Evolutionary conservation across 2,113 vertebrate genomes (phyloP).

Genomic region (Cryptomyrus ogoouensis): DNA sequence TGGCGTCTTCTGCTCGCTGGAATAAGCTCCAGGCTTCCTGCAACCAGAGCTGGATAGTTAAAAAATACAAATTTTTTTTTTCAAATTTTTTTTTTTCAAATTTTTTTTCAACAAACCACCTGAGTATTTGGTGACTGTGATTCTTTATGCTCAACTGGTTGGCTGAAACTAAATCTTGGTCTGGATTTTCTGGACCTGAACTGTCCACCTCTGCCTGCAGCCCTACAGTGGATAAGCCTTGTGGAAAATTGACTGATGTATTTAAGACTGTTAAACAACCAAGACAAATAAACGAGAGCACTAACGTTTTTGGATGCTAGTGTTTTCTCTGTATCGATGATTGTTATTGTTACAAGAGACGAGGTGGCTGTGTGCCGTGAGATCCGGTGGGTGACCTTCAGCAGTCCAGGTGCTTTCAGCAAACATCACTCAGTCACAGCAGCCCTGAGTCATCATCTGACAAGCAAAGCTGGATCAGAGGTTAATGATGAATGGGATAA

Average conservation of each 20-base stretch:
- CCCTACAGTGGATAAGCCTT: background rate
- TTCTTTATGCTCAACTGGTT: background rate
- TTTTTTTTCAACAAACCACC: background rate
- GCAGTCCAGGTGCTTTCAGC: background rate
- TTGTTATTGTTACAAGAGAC: background rate
- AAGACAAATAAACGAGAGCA: background rate
- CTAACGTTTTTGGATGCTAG: background rate
- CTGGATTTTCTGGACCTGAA: background rate
- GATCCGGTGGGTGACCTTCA: background rate
- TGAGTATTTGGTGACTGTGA: background rate
- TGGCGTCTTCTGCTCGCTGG: background rate
- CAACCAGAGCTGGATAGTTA: background rate
- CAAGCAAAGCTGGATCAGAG: constrained; percentile 56
- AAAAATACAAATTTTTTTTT: background rate
- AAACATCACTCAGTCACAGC: constrained; percentile 37
- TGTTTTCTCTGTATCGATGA: background rate
- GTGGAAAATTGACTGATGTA: background rate
- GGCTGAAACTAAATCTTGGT: background rate
- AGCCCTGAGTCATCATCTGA: constrained; percentile 46
- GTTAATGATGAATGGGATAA: constrained; percentile 9
- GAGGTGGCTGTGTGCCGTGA: background rate
- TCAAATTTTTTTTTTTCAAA: too few species aligned
- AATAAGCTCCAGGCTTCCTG: background rate
- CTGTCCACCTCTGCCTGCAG: background rate
- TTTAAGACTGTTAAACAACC: background rate